Evolutionary conservation across 2,113 vertebrate species (phyloP).

Genomic region (Thamnaconus septentrionalis): DNA sequence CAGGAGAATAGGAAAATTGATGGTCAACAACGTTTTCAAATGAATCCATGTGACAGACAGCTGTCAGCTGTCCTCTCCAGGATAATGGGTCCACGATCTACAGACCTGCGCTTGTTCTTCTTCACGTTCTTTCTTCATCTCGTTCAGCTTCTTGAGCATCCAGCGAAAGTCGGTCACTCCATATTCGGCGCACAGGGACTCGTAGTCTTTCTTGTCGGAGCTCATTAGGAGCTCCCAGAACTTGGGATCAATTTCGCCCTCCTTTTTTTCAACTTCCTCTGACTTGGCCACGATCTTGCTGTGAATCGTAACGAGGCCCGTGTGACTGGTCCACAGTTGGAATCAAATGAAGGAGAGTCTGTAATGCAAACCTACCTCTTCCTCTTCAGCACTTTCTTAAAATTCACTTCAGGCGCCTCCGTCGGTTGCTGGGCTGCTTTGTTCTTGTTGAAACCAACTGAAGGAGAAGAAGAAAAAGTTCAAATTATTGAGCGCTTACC

Average conservation of each 20-base stretch:
- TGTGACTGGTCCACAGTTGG: no score
- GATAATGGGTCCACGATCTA: not conserved
- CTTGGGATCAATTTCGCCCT: conserved; percentile 71
- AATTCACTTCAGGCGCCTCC: conserved; percentile 19
- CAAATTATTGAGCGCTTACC: not conserved
- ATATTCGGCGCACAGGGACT: conserved; percentile 82
- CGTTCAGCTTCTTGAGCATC: conserved; percentile 84
- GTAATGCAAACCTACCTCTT: conserved; percentile 46
- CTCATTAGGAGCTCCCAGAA: conserved; percentile 84
- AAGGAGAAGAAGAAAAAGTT: conserved; percentile 20
- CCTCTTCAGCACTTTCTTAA: conserved; percentile 61
- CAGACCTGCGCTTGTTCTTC: conserved; percentile 78
- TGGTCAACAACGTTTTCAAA: not conserved
- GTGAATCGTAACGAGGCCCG: not conserved
- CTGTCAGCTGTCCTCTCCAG: no score
- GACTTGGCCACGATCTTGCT: conserved; percentile 60
- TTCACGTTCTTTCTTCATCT: conserved; percentile 78
- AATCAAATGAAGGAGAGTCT: no score
- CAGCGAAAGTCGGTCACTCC: conserved; percentile 85
- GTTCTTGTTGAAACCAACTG: conserved; percentile 84
- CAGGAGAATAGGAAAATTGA: not conserved
- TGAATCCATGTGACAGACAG: not conserved
- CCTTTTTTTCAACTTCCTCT: conserved; percentile 46
- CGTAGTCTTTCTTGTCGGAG: conserved; percentile 84
- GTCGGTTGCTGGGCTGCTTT: conserved; percentile 30